These are phyloP conservation scores for Gadus macrocephalus DNA, from an alignment of 2,113 vertebrate species.

Conservation along the genomic window DNA sequence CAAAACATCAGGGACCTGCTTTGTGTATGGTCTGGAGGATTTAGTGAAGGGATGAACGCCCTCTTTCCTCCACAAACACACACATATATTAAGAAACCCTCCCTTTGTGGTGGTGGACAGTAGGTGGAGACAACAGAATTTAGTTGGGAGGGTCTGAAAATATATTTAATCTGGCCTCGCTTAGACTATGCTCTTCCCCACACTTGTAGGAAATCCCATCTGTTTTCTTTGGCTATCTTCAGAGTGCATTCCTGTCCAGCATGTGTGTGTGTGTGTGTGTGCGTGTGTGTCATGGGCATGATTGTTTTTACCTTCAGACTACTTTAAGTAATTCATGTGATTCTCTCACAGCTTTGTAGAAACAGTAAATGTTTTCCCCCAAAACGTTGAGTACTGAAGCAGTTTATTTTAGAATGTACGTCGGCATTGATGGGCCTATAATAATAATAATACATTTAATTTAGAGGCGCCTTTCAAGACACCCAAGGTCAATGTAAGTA, in stretches of 20 bases:
- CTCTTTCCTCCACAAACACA: constrained; percentile 13
- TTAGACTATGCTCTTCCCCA: neutral
- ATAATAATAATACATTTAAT: too few species aligned
- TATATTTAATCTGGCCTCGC: too few species aligned
- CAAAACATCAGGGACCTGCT: too few species aligned
- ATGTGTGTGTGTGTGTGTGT: too few species aligned
- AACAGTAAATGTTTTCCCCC: too few species aligned
- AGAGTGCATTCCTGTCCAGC: constrained; percentile 35
- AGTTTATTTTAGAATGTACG: too few species aligned
- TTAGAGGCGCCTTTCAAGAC: too few species aligned
- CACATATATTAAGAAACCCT: neutral
- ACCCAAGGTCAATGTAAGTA: too few species aligned
- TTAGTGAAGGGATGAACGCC: too few species aligned
- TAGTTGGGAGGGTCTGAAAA: neutral
- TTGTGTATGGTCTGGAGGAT: too few species aligned
- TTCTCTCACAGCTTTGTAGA: constrained; percentile 27
- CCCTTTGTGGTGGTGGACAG: neutral
- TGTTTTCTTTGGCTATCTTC: constrained; percentile 58
- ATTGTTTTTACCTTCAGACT: constrained; percentile 35
- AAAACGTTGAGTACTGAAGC: constrained; percentile 34
- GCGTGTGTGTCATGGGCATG: too few species aligned
- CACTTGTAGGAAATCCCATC: constrained; percentile 52
- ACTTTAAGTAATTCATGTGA: constrained; percentile 48
- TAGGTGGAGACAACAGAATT: neutral
- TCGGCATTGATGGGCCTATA: too few species aligned